phyloP scores from a whole-genome alignment of 1,140 invertebrate genomes.

The Limonius californicus region DNA sequence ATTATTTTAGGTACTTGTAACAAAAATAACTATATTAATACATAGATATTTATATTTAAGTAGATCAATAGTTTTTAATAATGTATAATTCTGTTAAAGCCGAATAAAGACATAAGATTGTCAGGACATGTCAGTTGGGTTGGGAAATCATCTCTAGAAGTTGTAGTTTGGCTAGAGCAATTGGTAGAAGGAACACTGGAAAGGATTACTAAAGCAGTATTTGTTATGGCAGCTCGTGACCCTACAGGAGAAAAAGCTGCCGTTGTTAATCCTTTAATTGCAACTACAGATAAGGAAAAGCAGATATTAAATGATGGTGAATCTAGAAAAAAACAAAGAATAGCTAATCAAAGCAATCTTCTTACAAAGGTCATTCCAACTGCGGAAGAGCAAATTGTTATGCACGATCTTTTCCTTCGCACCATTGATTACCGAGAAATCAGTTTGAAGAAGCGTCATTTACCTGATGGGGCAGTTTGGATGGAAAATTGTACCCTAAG shows the following conservation, averaged over 20 bases:
- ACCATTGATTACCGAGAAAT: neutral
- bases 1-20: no score
- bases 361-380: neutral
- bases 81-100: no score
- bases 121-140: neutral
- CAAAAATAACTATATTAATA: no score
- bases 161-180: constrained; percentile 4
- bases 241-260: neutral
- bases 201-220: neutral
- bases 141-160: neutral
- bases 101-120: neutral
- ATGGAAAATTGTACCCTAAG: constrained; percentile 60
- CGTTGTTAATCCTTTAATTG: neutral
- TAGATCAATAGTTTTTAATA: no score
- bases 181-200: neutral
- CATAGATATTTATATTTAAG: no score
- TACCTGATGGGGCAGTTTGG: constrained; percentile 59
- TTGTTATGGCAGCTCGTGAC: neutral
- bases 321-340: neutral
- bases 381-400: neutral
- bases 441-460: neutral
- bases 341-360: neutral
- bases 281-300: neutral
- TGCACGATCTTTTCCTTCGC: neutral
- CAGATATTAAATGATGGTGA: neutral